These are phyloP conservation scores for Clunio marinus DNA, from an alignment of 2,888 invertebrate genomes.

Conservation along the genomic window DNA sequence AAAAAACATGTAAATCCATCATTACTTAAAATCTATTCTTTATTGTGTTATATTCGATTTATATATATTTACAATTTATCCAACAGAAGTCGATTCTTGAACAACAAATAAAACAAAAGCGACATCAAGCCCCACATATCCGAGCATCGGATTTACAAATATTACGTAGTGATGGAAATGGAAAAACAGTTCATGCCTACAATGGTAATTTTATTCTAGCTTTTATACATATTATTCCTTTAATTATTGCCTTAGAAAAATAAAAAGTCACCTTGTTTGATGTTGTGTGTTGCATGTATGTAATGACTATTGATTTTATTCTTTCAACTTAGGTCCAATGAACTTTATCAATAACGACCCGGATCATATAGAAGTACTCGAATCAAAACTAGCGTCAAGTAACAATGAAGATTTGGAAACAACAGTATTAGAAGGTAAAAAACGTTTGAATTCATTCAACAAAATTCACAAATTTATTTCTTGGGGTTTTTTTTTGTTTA, in stretches of 20 bases:
- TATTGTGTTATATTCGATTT: neutral
- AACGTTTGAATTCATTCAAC: too few species aligned
- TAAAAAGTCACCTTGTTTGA: neutral
- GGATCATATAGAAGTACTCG: slow-evolving; percentile 30
- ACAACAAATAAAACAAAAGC: slow-evolving; percentile 52
- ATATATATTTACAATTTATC: too few species aligned
- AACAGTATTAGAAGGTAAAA: too few species aligned
- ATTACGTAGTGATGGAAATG: slow-evolving; percentile 64
- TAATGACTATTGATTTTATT: too few species aligned
- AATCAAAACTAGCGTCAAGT: slow-evolving; percentile 30
- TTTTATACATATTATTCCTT: too few species aligned
- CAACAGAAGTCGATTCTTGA: slow-evolving; percentile 21
- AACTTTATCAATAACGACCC: slow-evolving; percentile 31
- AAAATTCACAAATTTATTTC: neutral
- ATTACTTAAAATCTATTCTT: neutral
- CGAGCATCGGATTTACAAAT: slow-evolving; percentile 77
- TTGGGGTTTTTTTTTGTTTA: neutral
- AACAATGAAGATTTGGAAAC: too few species aligned
- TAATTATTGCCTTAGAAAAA: neutral
- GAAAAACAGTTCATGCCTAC: slow-evolving; percentile 55
- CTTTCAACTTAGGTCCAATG: slow-evolving; percentile 35
- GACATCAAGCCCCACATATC: slow-evolving; percentile 84
- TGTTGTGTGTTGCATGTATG: too few species aligned
- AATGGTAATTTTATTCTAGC: slow-evolving; percentile 59
- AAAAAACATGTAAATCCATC: neutral